Evolutionary conservation across 1,140 invertebrate species (phyloP).

Genomic region (Trichonephila clavipes): DNA sequence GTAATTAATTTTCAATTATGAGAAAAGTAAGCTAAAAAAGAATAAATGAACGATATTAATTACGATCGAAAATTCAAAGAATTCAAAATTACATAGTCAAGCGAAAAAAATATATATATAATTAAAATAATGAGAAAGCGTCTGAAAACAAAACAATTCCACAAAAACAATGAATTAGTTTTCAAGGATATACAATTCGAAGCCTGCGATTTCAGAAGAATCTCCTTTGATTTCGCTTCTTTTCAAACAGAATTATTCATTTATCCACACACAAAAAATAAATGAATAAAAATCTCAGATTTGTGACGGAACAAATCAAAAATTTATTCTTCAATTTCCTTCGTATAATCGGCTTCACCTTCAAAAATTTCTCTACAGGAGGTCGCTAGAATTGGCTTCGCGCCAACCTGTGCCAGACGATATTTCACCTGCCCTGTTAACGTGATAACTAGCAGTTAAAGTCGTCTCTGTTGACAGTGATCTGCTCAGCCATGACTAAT

Average conservation of each 20-base stretch:
- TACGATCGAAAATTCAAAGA: too few relatives aligned
- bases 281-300: neutral
- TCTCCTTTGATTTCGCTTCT: neutral
- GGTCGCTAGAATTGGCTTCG: neutral
- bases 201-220: neutral
- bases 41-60: too few relatives aligned
- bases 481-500: neutral
- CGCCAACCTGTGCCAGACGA: neutral
- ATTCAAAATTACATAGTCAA: too few relatives aligned
- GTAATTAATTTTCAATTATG: too few relatives aligned
- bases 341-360: neutral
- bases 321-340: constrained; percentile 17
- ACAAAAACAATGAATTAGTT: neutral
- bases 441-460: constrained; percentile 37
- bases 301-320: constrained; percentile 28
- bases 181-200: neutral
- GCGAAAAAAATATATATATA: too few relatives aligned
- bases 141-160: neutral
- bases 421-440: constrained; percentile 21
- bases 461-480: neutral
- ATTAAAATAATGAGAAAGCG: too few relatives aligned
- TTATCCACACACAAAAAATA: too few relatives aligned
- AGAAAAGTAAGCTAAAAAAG: too few relatives aligned
- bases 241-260: neutral
- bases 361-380: neutral